Conservation (phyloP, 1,140 invertebrate genomes). For the Bombus picipes region DNA sequence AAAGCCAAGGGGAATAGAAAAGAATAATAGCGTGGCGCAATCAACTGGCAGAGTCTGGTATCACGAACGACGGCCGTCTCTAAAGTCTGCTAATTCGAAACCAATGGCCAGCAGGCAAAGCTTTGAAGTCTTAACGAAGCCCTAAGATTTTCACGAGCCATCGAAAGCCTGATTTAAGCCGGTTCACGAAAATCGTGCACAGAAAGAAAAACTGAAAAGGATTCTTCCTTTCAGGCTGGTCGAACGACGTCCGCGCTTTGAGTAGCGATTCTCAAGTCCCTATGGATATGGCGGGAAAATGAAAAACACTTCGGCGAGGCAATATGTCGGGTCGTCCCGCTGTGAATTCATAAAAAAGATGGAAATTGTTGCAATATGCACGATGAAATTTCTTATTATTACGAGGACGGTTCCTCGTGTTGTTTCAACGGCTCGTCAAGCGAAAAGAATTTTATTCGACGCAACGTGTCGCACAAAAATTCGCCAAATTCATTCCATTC, state of each 20-base stretch:
- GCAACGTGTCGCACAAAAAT: not conserved
- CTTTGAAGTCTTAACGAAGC: constrained; percentile 70
- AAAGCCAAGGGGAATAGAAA: not conserved
- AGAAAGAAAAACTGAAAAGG: not conserved
- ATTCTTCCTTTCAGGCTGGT: constrained; percentile 4
- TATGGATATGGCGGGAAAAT: not conserved
- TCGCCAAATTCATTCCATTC: not conserved
- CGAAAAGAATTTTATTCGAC: not conserved
- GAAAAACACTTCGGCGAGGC: not conserved
- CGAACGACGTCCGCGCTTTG: constrained; percentile 12
- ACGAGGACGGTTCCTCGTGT: not conserved
- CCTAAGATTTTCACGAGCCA: constrained; percentile 55
- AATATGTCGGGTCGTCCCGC: not conserved
- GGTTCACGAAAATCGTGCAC: not conserved
- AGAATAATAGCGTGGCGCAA: constrained; percentile 35
- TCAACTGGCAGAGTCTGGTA: constrained; percentile 35
- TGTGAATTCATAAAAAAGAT: constrained; percentile 1
- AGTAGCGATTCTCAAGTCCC: not conserved
- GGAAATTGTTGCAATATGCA: not conserved
- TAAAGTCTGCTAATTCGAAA: constrained; percentile 53
- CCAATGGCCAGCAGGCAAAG: constrained; percentile 11
- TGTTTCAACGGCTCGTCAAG: not conserved
- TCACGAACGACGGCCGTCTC: constrained; percentile 11
- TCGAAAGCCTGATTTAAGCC: constrained; percentile 51
- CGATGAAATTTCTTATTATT: not conserved